These are phyloP conservation scores for Taurulus bubalis DNA, from an alignment of 2,113 vertebrate species.

Conservation along the genomic window DNA sequence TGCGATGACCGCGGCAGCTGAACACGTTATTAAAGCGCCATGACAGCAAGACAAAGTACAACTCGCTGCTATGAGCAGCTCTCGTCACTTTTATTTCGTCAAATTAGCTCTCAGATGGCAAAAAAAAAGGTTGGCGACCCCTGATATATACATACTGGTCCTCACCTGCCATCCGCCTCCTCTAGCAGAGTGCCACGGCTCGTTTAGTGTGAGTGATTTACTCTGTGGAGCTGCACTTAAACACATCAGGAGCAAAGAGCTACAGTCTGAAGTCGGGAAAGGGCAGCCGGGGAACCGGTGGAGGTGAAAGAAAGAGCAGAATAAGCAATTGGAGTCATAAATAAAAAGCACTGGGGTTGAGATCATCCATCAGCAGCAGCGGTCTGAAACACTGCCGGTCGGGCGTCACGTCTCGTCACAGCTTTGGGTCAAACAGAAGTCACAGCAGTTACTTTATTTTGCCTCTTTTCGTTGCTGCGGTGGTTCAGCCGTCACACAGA, in stretches of 20 bases:
- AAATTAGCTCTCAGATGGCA: not conserved
- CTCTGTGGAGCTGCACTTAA: constrained; percentile 35
- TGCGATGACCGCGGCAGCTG: no score
- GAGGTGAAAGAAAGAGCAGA: constrained; percentile 5
- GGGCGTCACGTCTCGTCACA: not conserved
- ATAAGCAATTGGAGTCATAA: constrained; percentile 24
- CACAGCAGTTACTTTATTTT: constrained; percentile 2
- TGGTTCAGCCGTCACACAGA: not conserved
- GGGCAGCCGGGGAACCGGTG: not conserved
- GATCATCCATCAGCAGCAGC: constrained; percentile 18
- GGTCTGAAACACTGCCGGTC: not conserved
- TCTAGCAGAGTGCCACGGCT: constrained; percentile 28
- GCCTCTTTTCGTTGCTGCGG: constrained; percentile 20
- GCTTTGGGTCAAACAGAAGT: constrained; percentile 20
- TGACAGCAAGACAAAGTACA: not conserved
- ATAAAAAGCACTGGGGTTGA: constrained; percentile 14
- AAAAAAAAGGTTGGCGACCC: not conserved
- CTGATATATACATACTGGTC: not conserved
- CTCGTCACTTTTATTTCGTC: not conserved
- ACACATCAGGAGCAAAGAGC: constrained; percentile 9
- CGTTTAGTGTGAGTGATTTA: constrained; percentile 48
- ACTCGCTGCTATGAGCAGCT: not conserved
- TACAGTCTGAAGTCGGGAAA: not conserved
- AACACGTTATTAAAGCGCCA: no score
- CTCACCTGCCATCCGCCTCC: constrained; percentile 18